Evolutionary conservation across 2,888 invertebrate genomes (phyloP).

Genomic region (Monopis laevigella): DNA sequence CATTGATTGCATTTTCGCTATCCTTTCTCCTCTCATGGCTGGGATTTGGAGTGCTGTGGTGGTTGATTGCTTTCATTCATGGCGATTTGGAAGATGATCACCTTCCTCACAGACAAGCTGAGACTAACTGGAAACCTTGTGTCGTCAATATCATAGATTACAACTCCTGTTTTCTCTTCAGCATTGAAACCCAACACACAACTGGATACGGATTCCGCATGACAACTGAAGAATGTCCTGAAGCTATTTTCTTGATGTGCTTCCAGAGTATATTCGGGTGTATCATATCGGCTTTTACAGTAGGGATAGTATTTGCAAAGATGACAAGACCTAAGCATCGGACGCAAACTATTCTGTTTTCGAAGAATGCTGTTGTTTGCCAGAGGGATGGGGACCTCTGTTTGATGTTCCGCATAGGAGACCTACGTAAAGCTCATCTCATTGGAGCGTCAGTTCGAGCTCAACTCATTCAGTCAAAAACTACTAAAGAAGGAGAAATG

Average conservation of each 20-base stretch:
- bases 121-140: conserved; percentile 70
- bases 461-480: conserved; percentile 72
- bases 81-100: conserved; percentile 72
- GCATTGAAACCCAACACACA: conserved; percentile 83
- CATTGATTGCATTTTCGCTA: conserved; percentile 76
- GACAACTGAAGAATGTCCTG: conserved; percentile 80
- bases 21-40: conserved; percentile 81
- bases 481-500: conserved; percentile 78
- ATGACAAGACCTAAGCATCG: conserved; percentile 82
- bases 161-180: conserved; percentile 80
- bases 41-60: conserved; percentile 78
- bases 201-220: conserved; percentile 80
- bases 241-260: conserved; percentile 81
- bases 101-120: conserved; percentile 24
- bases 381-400: conserved; percentile 76
- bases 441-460: conserved; percentile 80
- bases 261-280: conserved; percentile 80
- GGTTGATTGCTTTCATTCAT: conserved; percentile 77
- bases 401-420: conserved; percentile 80
- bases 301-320: conserved; percentile 79
- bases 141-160: conserved; percentile 75
- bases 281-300: conserved; percentile 71
- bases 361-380: conserved; percentile 76
- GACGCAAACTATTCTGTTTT: conserved; percentile 81
- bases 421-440: conserved; percentile 81